phyloP scores from a whole-genome alignment of 2,888 invertebrate genomes.

The Lithophane leautieri region DNA sequence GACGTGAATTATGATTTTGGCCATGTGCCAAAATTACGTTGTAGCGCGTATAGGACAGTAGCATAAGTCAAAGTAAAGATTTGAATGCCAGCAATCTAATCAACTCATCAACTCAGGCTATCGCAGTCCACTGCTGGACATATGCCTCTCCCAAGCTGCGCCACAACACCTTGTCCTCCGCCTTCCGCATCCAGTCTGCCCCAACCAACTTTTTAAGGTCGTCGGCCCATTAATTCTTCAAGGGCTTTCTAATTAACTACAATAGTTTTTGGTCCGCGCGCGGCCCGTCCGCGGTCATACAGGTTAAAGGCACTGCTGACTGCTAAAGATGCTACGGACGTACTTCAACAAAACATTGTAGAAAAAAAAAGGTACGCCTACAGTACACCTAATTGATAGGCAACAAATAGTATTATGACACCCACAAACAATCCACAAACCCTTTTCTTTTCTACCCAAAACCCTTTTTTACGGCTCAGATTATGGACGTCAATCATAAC shows the following conservation, averaged over 20 bases:
- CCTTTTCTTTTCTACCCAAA: slow-evolving; percentile 3
- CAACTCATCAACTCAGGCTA: too few species aligned
- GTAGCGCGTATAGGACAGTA: background rate
- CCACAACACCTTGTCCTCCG: too few species aligned
- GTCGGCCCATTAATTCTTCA: too few species aligned
- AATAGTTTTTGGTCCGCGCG: too few species aligned
- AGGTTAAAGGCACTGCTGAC: too few species aligned
- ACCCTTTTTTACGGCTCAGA: background rate
- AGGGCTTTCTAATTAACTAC: too few species aligned
- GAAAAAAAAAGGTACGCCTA: background rate
- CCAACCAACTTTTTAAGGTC: too few species aligned
- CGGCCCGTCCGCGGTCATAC: too few species aligned
- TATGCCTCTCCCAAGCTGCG: too few species aligned
- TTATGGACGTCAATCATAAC: slow-evolving; percentile 7
- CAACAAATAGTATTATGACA: slow-evolving; percentile 4
- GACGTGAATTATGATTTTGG: background rate
- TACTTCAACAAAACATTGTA: background rate
- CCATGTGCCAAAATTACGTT: background rate
- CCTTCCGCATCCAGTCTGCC: too few species aligned
- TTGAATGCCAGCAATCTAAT: background rate
- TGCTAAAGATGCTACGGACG: background rate
- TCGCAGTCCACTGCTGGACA: too few species aligned
- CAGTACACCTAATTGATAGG: slow-evolving; percentile 6
- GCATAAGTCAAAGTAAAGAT: too few species aligned
- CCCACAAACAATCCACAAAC: slow-evolving; percentile 6